Evolutionary conservation across 1,140 invertebrate genomes (phyloP).

Genomic region (Lordiphosa mommai): DNA sequence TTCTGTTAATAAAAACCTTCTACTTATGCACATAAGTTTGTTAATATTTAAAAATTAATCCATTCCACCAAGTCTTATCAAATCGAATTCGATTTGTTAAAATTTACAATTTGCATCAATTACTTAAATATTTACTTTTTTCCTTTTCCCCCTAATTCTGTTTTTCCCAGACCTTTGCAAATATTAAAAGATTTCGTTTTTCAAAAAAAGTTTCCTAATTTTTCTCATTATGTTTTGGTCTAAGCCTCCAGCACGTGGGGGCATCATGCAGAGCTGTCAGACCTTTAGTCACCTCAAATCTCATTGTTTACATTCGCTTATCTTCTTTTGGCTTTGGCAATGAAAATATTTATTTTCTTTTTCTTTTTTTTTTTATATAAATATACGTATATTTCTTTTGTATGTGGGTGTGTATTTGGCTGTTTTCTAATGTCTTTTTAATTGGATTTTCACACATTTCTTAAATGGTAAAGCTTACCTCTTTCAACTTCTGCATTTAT

Average conservation of each 20-base stretch:
- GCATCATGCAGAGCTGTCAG: constrained; percentile 25
- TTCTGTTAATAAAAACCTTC: too few species aligned
- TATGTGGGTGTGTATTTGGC: constrained; percentile 33
- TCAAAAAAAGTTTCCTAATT: too few species aligned
- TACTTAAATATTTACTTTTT: too few species aligned
- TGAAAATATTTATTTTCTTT: constrained; percentile 30
- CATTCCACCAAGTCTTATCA: too few species aligned
- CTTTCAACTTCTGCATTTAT: constrained; percentile 96
- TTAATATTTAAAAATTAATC: too few species aligned
- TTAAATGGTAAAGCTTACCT: constrained; percentile 84
- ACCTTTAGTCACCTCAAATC: constrained; percentile 48
- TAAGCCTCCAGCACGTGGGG: constrained; percentile 40
- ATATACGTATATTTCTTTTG: constrained; percentile 6
- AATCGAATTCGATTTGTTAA: too few species aligned
- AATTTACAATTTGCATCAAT: background rate
- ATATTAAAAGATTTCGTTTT: too few species aligned
- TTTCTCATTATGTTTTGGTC: constrained; percentile 1
- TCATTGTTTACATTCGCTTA: constrained; percentile 59
- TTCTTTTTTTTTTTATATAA: constrained; percentile 22
- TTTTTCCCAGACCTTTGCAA: too few species aligned
- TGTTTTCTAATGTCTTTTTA: constrained; percentile 63
- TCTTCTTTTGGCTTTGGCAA: constrained; percentile 53
- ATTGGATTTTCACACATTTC: constrained; percentile 45
- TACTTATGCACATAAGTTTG: too few species aligned
- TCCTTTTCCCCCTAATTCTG: too few species aligned